A percentile compares a stretch with the other conserved stretches of the same genome.
These are phyloP conservation scores for Penaeus chinensis DNA, from an alignment of 1,140 invertebrate genomes.

Conservation along the genomic window DNA sequence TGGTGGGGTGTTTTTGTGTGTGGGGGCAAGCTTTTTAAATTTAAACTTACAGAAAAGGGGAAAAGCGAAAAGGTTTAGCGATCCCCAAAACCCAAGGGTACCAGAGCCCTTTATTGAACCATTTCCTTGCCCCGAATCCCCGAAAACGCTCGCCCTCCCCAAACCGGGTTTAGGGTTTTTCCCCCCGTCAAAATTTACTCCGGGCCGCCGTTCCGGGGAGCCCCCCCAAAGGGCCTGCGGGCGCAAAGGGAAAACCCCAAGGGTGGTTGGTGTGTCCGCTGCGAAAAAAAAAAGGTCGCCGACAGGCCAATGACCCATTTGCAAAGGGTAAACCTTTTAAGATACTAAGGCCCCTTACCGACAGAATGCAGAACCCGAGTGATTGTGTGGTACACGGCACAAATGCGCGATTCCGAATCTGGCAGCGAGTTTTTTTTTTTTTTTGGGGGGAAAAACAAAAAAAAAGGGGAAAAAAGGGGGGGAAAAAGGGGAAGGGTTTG, in stretches of 20 bases:
- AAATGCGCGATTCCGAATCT: no score
- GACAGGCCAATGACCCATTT: slow-evolving; percentile 31
- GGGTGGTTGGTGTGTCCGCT: slow-evolving; percentile 28
- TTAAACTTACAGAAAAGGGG: slow-evolving; percentile 9
- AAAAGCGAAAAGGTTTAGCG: slow-evolving; percentile 7
- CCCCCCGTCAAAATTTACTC: slow-evolving; percentile 24
- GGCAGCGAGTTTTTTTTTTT: no score
- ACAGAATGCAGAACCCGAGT: not conserved
- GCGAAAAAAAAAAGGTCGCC: not conserved
- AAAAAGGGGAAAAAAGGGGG: no score
- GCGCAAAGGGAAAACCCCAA: slow-evolving; percentile 44
- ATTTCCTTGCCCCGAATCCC: slow-evolving; percentile 23
- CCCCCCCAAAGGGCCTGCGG: slow-evolving; percentile 32
- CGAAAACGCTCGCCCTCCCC: slow-evolving; percentile 7
- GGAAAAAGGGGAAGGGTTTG: no score
- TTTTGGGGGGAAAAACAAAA: no score
- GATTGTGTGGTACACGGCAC: not conserved
- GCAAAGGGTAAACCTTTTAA: slow-evolving; percentile 27
- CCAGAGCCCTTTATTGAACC: slow-evolving; percentile 44
- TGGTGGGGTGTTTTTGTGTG: no score
- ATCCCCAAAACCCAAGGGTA: slow-evolving; percentile 19
- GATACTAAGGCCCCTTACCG: slow-evolving; percentile 22
- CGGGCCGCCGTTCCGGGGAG: slow-evolving; percentile 30
- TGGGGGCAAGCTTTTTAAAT: not conserved
- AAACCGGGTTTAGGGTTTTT: slow-evolving; percentile 11